Evolutionary conservation across 2,888 invertebrate species (phyloP), one percentile per base, ranked within the genome.

Genomic region (Zygogramma bicolorata): DNA sequence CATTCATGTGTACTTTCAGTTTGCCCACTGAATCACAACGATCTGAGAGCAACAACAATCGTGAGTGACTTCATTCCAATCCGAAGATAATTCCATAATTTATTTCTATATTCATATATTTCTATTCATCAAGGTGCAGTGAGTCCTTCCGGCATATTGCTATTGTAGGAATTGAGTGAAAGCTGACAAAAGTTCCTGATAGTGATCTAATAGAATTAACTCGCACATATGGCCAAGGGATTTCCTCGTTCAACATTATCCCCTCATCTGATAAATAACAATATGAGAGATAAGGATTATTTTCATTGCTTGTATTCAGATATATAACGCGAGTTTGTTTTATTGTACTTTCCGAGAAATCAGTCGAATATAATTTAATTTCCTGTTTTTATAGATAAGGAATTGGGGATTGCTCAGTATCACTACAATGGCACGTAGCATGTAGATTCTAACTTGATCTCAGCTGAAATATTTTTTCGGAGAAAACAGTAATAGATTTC

Each of bases 371-470:
- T 46, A 22, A 15, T 20, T 20, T 46, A 20, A 46, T 46, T 46
- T 46, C 46, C 46, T 46, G 46, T 46, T 46, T 34, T 46, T 18
- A 18, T 46, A 46, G 46, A 46, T 46, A 46, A 46, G 46, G 46
- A 46, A 18, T n/a, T n/a, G n/a, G n/a, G n/a, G n/a, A n/a, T n/a
- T n/a, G n/a, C n/a, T n/a, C n/a, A n/a, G n/a, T n/a, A n/a, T n/a
- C n/a, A n/a, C n/a, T n/a, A n/a, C n/a, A n/a, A n/a, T n/a, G n/a
- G n/a, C n/a, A n/a, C n/a, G n/a, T n/a, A n/a, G n/a, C n/a, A n/a
- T n/a, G n/a, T n/a, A n/a, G n/a, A n/a, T n/a, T n/a, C n/a, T n/a
- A n/a, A n/a, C n/a, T n/a, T n/a, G n/a, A n/a, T n/a, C n/a, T n/a
- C n/a, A n/a, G n/a, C n/a, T n/a, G n/a, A n/a, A n/a, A n/a, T n/a